Base-by-base conservation (phyloP, 2,113 vertebrate species). In the Nothoprocta pentlandii region DNA sequence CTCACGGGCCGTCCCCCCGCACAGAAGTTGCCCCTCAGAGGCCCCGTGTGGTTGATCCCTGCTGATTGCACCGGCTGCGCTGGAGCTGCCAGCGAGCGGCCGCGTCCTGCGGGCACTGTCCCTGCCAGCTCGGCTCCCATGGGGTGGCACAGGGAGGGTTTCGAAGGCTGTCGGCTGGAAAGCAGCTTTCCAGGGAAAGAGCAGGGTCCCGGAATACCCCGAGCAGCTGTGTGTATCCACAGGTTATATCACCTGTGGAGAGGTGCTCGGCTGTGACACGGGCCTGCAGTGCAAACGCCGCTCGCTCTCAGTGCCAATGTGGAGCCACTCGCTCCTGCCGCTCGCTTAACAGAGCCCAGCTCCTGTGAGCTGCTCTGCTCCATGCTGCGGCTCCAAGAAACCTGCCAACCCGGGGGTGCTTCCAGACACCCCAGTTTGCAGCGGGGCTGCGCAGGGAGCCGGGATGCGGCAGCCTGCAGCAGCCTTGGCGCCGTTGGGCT, bases 121-220 rank as follows among this genome's bases (percentile, higher is more conserved):
- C 54, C 1, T 0, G 49, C 19, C 41, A 36, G 84, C 51, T 75
- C 28, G 36, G 46, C 46, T 41, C 5, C 2, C 64, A 54, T 46
- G 34, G 85, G 58, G 30, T 74, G 73, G 46, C 56, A 42, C 68
- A 46, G 28, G 61, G 64, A 84, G 39, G 20, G 46, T 36, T 83
- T 46, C 80, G 41, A 46, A 78, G 0, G 0, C 46, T 25, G 11
- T 90, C 79, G 91, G 44, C 64, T 20, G 86, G 69, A 92, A 86
- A 84, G 62, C 67, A 68, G 58, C 77, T 93, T 78, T 95, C 83
- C 77, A 26, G 56, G 86, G 94, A 81, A 95, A 88, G 88, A 92
- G 56, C 88, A 56, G 70, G 39, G 80, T 95, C 69, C 92, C 36
- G 64, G 86, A 96, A 95, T 89, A 95, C 86, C 56, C 90, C 0